These are phyloP conservation scores for Drosophila robusta DNA, from an alignment of 2,888 invertebrate genomes.

Conservation along the genomic window DNA sequence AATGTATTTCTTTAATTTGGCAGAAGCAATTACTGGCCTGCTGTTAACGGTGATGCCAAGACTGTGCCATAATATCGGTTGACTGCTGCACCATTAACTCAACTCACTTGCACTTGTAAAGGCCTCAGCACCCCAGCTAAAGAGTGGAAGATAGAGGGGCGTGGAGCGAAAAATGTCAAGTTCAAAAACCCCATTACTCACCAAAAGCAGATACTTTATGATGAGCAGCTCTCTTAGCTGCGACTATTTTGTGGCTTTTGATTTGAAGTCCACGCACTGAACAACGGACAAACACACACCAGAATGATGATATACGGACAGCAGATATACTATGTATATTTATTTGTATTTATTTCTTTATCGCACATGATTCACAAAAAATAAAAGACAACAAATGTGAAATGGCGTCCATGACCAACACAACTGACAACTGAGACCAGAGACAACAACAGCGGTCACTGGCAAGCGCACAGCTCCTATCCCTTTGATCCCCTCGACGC, in stretches of 20 bases:
- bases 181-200: conserved; percentile 69
- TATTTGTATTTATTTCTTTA: conserved; percentile 58
- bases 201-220: conserved; percentile 40
- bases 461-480: conserved; percentile 13
- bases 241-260: conserved; percentile 65
- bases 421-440: conserved; percentile 63
- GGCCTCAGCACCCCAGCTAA: neutral
- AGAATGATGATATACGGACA: neutral
- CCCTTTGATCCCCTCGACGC: conserved; percentile 5
- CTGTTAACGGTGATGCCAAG: conserved; percentile 38
- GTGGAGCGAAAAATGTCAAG: conserved; percentile 19
- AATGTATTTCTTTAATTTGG: conserved; percentile 48
- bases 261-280: conserved; percentile 49
- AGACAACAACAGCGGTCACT: conserved; percentile 57
- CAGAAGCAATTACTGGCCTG: conserved; percentile 36
- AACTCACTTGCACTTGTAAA: conserved; percentile 20
- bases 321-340: neutral
- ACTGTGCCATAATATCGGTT: conserved; percentile 2
- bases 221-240: conserved; percentile 30
- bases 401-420: conserved; percentile 79
- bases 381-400: conserved; percentile 57
- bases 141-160: neutral
- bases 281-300: conserved; percentile 4
- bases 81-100: conserved; percentile 16
- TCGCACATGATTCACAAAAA: conserved; percentile 75